Evolutionary conservation across 2,888 invertebrate genomes (phyloP).

Genomic region (Alentia gelatinosa): DNA sequence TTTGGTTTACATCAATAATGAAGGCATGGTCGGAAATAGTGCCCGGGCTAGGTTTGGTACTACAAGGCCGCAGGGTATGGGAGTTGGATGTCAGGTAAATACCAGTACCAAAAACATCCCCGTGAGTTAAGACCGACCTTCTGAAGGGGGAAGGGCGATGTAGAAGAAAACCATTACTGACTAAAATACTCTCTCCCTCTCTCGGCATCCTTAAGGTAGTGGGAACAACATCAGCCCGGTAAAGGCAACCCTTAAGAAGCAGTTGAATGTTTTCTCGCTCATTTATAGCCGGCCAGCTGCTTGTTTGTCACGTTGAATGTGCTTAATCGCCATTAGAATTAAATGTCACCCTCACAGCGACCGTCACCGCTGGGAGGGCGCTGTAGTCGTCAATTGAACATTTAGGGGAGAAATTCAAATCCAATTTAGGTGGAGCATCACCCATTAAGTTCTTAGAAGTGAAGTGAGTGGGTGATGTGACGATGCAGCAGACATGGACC

Average conservation of each 20-base stretch:
- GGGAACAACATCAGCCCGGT: neutral
- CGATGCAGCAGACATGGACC: too few species aligned
- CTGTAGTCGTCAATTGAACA: neutral
- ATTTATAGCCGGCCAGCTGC: neutral
- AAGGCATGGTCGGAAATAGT: neutral
- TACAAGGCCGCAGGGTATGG: neutral
- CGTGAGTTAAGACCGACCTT: neutral
- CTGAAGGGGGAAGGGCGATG: too few species aligned
- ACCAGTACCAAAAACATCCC: neutral
- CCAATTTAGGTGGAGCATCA: neutral
- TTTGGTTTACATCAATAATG: neutral
- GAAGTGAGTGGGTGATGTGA: neutral
- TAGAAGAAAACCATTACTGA: neutral
- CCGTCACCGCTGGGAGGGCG: neutral
- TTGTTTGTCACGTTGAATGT: conserved; percentile 15
- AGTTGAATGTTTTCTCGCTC: neutral
- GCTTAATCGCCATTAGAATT: neutral
- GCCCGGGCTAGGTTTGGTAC: neutral
- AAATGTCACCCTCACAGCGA: conserved; percentile 5
- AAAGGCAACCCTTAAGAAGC: neutral
- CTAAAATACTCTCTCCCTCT: neutral
- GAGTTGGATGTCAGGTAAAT: neutral
- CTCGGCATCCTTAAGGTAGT: neutral
- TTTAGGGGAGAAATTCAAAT: neutral
- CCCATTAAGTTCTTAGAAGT: neutral